phyloP scores from a whole-genome alignment of 1,140 invertebrate genomes.

The Drosophila nigromelanica region DNA sequence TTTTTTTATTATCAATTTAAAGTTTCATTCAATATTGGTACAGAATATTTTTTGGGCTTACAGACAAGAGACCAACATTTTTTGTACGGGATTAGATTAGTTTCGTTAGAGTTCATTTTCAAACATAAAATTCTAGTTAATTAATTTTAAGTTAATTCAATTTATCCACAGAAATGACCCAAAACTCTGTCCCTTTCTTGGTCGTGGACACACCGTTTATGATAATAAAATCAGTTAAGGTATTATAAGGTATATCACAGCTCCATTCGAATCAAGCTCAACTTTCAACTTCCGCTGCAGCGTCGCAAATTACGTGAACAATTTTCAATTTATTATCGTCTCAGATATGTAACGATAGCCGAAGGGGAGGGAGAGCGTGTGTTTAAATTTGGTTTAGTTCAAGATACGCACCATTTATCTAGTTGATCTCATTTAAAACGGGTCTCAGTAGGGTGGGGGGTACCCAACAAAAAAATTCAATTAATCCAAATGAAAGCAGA shows the following conservation, averaged over 20 bases:
- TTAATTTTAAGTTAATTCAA: too few relatives aligned
- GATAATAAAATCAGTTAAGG: neutral
- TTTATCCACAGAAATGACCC: too few relatives aligned
- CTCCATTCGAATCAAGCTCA: neutral
- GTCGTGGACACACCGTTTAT: too few relatives aligned
- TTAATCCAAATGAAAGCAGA: constrained; percentile 72
- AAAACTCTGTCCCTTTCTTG: too few relatives aligned
- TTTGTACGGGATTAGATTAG: too few relatives aligned
- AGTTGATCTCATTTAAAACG: constrained; percentile 78
- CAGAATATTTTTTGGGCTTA: too few relatives aligned
- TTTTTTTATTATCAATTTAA: too few relatives aligned
- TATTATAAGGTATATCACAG: too few relatives aligned
- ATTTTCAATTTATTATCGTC: constrained; percentile 38
- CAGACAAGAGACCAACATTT: too few relatives aligned
- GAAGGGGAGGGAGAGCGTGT: neutral
- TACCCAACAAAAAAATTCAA: constrained; percentile 45
- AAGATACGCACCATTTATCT: constrained; percentile 80
- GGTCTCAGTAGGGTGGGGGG: constrained; percentile 52
- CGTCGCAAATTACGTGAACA: constrained; percentile 34
- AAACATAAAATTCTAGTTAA: too few relatives aligned
- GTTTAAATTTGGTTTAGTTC: constrained; percentile 31
- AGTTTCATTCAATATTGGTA: too few relatives aligned
- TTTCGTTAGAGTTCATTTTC: too few relatives aligned
- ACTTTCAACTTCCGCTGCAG: constrained; percentile 32
- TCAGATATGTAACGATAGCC: neutral